phyloP scores from a whole-genome alignment of 2,113 vertebrate genomes.

The Bubo blakistoni region DNA sequence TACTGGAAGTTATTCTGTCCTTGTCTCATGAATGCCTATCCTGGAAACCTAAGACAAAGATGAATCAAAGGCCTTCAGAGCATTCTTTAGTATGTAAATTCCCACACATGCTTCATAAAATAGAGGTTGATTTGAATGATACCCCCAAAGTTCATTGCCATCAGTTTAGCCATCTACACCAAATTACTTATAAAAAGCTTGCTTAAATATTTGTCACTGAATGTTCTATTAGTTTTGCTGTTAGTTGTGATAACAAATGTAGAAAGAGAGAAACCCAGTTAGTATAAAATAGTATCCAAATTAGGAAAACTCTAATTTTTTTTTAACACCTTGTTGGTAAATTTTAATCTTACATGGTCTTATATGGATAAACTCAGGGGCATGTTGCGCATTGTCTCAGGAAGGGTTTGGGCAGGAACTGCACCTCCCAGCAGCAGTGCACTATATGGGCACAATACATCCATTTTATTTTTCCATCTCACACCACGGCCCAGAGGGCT shows the following conservation, averaged over 20 bases:
- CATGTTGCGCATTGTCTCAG: not conserved
- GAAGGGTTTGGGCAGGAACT: not conserved
- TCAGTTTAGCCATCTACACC: not conserved
- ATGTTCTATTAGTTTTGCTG: not conserved
- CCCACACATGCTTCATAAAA: not conserved
- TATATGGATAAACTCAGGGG: not conserved
- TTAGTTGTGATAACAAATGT: not conserved
- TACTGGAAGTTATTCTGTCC: not conserved
- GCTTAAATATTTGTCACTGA: not conserved
- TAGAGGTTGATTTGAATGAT: not conserved
- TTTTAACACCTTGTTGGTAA: not conserved
- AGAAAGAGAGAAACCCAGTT: not conserved
- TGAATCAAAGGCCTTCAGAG: not conserved
- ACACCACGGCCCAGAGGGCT: not conserved
- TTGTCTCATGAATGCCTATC: not conserved
- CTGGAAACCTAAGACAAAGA: not conserved
- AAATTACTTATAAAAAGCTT: not conserved
- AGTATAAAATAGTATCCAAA: not conserved
- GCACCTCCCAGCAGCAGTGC: not conserved
- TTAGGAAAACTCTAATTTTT: not conserved
- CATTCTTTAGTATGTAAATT: not conserved
- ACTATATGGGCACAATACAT: accelerated
- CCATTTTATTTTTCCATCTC: not conserved
- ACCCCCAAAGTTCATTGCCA: not conserved
- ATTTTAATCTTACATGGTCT: not conserved